These are phyloP conservation scores for Lepidurus couesii DNA, from an alignment of 1,140 invertebrate genomes.

Conservation along the genomic window DNA sequence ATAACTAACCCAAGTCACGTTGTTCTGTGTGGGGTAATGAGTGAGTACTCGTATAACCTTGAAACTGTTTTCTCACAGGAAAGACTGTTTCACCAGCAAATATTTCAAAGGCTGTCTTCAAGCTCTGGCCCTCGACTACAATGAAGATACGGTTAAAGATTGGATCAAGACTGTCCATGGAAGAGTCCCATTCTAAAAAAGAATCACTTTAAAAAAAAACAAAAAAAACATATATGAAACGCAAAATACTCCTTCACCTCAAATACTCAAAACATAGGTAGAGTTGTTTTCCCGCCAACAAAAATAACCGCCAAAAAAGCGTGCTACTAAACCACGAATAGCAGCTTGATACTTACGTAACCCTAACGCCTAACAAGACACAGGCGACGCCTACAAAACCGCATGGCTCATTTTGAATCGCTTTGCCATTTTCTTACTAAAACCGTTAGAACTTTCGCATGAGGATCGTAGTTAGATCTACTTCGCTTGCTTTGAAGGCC, in stretches of 20 bases:
- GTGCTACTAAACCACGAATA: background rate
- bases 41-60: slow-evolving; percentile 26
- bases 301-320: background rate
- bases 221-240: no score
- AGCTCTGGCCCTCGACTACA: slow-evolving; percentile 70
- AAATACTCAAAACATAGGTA: slow-evolving; percentile 3
- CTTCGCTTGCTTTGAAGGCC: background rate
- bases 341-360: background rate
- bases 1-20: background rate
- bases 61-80: slow-evolving; percentile 54
- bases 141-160: slow-evolving; percentile 67
- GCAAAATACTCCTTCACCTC: background rate
- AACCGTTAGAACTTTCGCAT: background rate
- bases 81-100: slow-evolving; percentile 82
- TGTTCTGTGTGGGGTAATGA: slow-evolving; percentile 27
- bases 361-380: background rate
- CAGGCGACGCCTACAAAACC: background rate
- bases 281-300: background rate
- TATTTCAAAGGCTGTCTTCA: slow-evolving; percentile 89
- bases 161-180: slow-evolving; percentile 57
- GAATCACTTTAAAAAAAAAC: background rate
- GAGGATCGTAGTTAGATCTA: background rate
- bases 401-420: background rate
- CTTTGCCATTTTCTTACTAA: background rate
- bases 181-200: slow-evolving; percentile 26